Conservation (phyloP, 2,797 vertebrate species). For the Oophaga sylvatica region DNA sequence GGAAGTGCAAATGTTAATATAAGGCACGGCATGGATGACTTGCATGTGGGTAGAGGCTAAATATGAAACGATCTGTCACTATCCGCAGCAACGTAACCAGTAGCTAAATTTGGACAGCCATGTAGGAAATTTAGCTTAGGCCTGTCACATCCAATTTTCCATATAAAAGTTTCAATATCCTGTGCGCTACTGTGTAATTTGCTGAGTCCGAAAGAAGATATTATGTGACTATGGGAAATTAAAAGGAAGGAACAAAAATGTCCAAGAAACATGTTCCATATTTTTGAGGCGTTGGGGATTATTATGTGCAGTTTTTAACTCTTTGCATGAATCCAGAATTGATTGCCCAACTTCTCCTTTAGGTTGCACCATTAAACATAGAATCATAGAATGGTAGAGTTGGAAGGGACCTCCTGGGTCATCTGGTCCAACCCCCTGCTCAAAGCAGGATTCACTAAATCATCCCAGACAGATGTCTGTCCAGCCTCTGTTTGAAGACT, state of each 20-base stretch:
- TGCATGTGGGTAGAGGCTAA: constrained; percentile 13
- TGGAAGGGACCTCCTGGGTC: too few species aligned
- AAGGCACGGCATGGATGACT: constrained; percentile 29
- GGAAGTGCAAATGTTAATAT: constrained; percentile 63
- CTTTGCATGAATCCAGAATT: background rate
- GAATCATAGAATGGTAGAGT: too few species aligned
- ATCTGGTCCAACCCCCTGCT: too few species aligned
- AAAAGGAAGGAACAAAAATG: background rate
- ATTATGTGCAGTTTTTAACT: background rate
- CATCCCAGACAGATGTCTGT: too few species aligned
- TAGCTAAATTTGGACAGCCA: constrained; percentile 37
- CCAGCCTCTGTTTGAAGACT: too few species aligned
- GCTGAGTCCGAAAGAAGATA: background rate
- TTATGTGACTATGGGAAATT: background rate
- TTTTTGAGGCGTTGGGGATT: background rate
- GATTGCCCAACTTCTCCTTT: background rate
- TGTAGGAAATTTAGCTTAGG: constrained; percentile 41
- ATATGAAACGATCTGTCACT: constrained; percentile 14
- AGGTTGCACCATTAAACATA: background rate
- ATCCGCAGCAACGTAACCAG: background rate
- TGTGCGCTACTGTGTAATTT: background rate
- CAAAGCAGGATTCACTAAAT: too few species aligned
- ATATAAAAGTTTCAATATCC: constrained; percentile 14
- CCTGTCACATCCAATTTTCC: constrained; percentile 36
- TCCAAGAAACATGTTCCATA: background rate